Base-by-base conservation (phyloP, 2,888 invertebrate species). In the Acheta domesticus region DNA sequence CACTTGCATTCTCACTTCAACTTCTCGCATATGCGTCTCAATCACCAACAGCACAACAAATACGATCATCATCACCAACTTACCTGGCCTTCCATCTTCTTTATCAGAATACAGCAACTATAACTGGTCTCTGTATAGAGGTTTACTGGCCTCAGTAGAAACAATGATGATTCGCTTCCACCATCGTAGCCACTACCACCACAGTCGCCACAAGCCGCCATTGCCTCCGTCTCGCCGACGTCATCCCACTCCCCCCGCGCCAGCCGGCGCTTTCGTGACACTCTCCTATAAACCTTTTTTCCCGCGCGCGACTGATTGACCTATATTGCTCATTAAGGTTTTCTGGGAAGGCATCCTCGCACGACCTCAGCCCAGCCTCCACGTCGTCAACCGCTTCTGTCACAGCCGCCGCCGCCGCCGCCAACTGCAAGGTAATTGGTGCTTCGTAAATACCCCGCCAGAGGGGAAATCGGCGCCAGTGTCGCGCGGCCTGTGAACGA, bases 371-470 rank as follows among this genome's bases (percentile, higher is more conserved):
- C 36, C 4, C 62, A 62, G n/a, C 62, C 62, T 19, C 62, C 62
- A 62, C 62, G 16, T n/a, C 62, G n/a, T 62, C 62, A 62, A 5
- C 62, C 62, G 14, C 16, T 62, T 19, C 62, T 62, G 36, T 36
- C 36, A 36, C 36, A 36, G 36, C 36, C 36, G 36, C 36, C 62
- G 16, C 62, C n/a, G 14, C 62, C 62, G 14, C 62, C 62, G n/a
- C n/a, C 62, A 62, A 62, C 62, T n/a, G 62, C 62, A 62, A n/a
- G 14, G 62, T 62, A 62, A 62, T 62, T 62, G 62, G n/a, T n/a
- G 62, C 16, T 62, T 62, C 14, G 62, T 62, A 62, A 62, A 62
- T 62, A 62, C 62, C 16, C 62, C 62, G 62, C 62, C 62, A 12
- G 62, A n/a, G n/a, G 62, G 16, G 62, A 14, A 19, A 62, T 62